phyloP scores from a whole-genome alignment of 2,888 invertebrate species.

The Hyposoter dolosus region DNA sequence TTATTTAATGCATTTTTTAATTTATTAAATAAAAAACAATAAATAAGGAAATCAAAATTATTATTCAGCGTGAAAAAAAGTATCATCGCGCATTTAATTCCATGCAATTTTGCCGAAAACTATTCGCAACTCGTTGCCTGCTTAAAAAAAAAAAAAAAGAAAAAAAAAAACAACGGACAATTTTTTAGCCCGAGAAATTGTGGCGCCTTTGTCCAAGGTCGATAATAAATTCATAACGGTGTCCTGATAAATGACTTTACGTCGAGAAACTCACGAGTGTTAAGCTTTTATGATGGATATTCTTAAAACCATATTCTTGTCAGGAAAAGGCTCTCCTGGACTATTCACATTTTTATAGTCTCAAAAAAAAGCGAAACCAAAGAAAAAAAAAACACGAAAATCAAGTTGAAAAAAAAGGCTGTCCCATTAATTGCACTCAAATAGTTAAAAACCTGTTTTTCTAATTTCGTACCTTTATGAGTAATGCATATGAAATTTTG shows the following conservation, averaged over 20 bases:
- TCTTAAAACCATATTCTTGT: slow-evolving; percentile 82
- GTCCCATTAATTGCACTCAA: neutral
- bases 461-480: neutral
- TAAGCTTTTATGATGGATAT: slow-evolving; percentile 78
- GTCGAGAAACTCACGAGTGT: slow-evolving; percentile 37
- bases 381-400: slow-evolving; percentile 1
- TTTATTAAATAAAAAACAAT: neutral
- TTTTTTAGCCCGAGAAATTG: neutral
- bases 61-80: neutral
- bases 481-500: neutral
- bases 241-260: slow-evolving; percentile 44
- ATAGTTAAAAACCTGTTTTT: neutral
- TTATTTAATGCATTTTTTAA: too few relatives aligned
- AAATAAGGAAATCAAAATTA: neutral
- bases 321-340: slow-evolving; percentile 56
- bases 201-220: slow-evolving; percentile 33
- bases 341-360: slow-evolving; percentile 23
- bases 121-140: neutral
- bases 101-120: neutral
- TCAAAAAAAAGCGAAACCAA: neutral
- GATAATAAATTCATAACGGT: slow-evolving; percentile 53
- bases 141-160: neutral
- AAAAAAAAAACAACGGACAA: neutral
- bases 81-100: neutral
- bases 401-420: neutral